phyloP scores from a whole-genome alignment of 2,888 invertebrate genomes.

The Mythimna lalbum region DNA sequence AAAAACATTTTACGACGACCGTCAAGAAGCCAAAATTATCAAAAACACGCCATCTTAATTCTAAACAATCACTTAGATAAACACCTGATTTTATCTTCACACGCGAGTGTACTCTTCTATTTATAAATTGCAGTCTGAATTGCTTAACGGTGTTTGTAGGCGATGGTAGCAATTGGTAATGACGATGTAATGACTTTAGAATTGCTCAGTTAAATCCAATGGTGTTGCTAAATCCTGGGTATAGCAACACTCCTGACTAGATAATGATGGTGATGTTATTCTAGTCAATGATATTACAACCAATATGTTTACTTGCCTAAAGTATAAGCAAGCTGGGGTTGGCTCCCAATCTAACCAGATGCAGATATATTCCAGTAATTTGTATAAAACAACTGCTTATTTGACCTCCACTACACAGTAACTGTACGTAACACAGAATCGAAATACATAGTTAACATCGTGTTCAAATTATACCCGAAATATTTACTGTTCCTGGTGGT shows the following conservation, averaged over 20 bases:
- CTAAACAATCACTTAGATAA: slow-evolving; percentile 40
- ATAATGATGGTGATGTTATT: not conserved
- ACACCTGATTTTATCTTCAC: slow-evolving; percentile 40
- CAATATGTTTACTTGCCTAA: too few species aligned
- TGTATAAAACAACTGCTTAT: too few species aligned
- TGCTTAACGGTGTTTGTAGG: slow-evolving; percentile 52
- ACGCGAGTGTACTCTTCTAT: slow-evolving; percentile 48
- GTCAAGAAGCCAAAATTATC: slow-evolving; percentile 9
- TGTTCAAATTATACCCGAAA: too few species aligned
- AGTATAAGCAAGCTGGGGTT: too few species aligned
- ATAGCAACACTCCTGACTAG: slow-evolving; percentile 6
- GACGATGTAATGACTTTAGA: slow-evolving; percentile 47
- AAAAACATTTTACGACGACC: slow-evolving; percentile 5
- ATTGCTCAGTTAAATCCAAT: slow-evolving; percentile 42
- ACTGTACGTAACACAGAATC: too few species aligned
- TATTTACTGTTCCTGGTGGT: too few species aligned
- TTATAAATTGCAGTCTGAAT: slow-evolving; percentile 51
- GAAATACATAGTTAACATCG: too few species aligned
- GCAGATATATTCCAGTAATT: too few species aligned
- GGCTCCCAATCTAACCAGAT: too few species aligned
- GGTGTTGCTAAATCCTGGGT: slow-evolving; percentile 29
- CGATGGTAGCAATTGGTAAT: slow-evolving; percentile 54
- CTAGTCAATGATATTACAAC: not conserved
- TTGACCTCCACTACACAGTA: too few species aligned
- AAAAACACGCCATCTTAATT: slow-evolving; percentile 27